phyloP scores from a whole-genome alignment of 1,140 invertebrate species.

The Hycleus cichorii region DNA sequence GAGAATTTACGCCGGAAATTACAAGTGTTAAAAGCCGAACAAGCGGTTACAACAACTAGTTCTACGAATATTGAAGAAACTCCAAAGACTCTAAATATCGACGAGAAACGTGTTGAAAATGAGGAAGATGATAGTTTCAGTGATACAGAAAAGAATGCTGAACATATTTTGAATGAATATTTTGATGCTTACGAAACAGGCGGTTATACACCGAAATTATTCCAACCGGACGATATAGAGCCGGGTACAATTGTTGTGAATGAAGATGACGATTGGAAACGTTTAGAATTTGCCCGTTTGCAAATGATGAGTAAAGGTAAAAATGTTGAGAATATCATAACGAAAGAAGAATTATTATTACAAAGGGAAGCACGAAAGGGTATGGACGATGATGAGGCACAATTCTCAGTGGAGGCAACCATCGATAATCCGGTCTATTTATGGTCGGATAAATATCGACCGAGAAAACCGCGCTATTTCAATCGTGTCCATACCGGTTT shows the following conservation, averaged over 20 bases:
- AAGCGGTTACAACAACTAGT: conserved; percentile 47
- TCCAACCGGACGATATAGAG: conserved; percentile 63
- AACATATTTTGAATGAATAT: conserved; percentile 52
- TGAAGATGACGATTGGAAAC: conserved; percentile 70
- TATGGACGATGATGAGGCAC: conserved; percentile 82
- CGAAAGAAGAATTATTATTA: conserved; percentile 55
- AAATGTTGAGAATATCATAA: conserved; percentile 49
- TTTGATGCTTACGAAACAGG: conserved; percentile 69
- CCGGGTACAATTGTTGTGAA: conserved; percentile 74
- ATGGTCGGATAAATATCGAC: conserved; percentile 98
- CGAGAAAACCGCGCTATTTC: conserved; percentile 95
- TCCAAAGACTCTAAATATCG: conserved; percentile 5
- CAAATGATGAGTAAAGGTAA: conserved; percentile 51
- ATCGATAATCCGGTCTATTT: conserved; percentile 83
- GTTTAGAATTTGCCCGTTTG: conserved; percentile 65
- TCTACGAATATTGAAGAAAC: conserved; percentile 27
- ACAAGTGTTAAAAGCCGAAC: conserved; percentile 78
- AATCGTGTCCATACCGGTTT: conserved; percentile 95
- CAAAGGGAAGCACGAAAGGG: conserved; percentile 77
- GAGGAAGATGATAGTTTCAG: conserved; percentile 1
- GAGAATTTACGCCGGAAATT: conserved; percentile 85
- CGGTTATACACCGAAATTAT: conserved; percentile 75
- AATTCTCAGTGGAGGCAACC: conserved; percentile 86
- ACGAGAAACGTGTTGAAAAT: conserved; percentile 26
- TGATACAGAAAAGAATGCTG: conserved; percentile 35